Evolutionary conservation across 1,140 invertebrate genomes (phyloP), one percentile per base, ranked within the genome.

Genomic region (Nymphalis io): DNA sequence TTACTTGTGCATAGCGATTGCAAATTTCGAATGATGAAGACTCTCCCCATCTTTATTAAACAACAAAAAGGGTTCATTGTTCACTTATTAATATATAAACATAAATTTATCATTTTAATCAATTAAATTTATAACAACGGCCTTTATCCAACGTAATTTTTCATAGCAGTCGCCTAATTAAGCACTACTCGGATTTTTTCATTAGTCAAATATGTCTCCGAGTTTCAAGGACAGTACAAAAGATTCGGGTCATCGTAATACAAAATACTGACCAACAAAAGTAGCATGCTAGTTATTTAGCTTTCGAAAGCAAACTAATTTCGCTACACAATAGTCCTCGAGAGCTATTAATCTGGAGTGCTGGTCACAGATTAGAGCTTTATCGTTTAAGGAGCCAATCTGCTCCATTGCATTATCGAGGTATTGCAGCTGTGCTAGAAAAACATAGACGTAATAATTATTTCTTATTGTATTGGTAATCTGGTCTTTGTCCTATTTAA

Each of bases 251-350:
- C 27, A 33, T 33, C 46, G 46, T 18, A 51, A 20, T 46, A 46
- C 42, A 46, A n/a, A 15, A n/a, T 46, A 8, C n/a, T 51, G 46
- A 51, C 46, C 46, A 51, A 51, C 46, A 51, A 51, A 51, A 51
- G 46, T 51, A n/a, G 18, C 46, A 51, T 20, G 46, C 46, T 51
- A 51, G 60, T 39, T 39, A 53, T 63, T 63, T 55, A 48, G 61
- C 23, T 39, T 48, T 63, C 33, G 23, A 59, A 59, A 60, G 66
- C 53, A 27, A 51, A 51, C 48, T 59, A 67, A 59, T 67, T 67
- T 60, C 57, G 55, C 42, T 48, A 21, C 21, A 66, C 64, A 58
- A 58, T 66, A 38, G 53, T 66, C 39, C 15, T 21, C 12, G 39
- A 18, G 38, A 18, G 27, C 64, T 18, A 59, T 66, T 66, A 66